phyloP scores from a whole-genome alignment of 2,113 vertebrate genomes.

The Callionymus lyra region DNA sequence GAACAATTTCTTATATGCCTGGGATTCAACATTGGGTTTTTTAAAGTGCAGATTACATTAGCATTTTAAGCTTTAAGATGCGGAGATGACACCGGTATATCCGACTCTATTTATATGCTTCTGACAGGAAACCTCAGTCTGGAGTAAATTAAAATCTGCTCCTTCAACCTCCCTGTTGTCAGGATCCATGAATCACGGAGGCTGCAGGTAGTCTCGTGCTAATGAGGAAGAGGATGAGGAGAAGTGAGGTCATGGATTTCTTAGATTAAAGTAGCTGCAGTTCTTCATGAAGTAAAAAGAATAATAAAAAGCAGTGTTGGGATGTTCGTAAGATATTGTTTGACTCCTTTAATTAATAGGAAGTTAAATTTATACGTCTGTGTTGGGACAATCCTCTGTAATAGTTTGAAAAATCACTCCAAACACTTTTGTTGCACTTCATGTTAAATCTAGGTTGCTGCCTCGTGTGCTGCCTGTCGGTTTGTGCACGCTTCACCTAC shows the following conservation, averaged over 20 bases:
- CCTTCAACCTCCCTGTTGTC: conserved; percentile 26
- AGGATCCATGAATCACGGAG: conserved; percentile 33
- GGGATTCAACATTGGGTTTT: background rate
- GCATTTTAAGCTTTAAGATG: conserved; percentile 5
- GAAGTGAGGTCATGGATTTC: conserved; percentile 19
- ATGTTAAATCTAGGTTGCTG: conserved; percentile 21
- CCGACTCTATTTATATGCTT: conserved; percentile 8
- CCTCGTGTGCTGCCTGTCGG: conserved; percentile 38
- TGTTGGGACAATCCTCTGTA: conserved; percentile 12
- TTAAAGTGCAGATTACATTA: conserved; percentile 3
- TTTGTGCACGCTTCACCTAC: conserved; percentile 21
- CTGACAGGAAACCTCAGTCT: conserved; percentile 10
- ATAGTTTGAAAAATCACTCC: conserved; percentile 14
- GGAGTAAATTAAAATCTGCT: conserved; percentile 28
- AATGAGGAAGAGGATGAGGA: conserved; percentile 13
- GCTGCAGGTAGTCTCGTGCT: conserved; percentile 15
- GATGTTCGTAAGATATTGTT: conserved; percentile 3
- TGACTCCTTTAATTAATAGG: conserved; percentile 4
- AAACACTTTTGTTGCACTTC: conserved; percentile 27
- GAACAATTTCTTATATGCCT: background rate
- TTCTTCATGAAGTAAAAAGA: conserved; percentile 5
- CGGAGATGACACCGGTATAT: background rate
- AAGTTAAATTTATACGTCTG: conserved; percentile 24
- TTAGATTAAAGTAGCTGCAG: conserved; percentile 2
- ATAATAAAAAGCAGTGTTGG: background rate